Base-by-base conservation (phyloP, 53 echinoderm and acorn worm species). In the Temnopleurus reevesii region DNA sequence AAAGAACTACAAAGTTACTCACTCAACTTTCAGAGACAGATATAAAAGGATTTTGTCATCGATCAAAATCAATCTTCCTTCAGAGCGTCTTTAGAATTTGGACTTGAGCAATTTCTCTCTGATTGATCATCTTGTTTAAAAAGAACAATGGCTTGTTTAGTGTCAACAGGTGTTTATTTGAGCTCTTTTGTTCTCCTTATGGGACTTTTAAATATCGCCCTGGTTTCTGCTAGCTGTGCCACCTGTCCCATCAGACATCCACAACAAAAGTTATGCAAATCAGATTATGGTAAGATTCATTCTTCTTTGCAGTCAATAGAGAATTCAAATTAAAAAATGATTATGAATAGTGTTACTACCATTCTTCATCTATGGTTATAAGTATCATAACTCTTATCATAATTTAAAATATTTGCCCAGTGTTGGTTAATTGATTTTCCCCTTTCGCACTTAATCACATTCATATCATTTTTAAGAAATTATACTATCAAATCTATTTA, bases 251-350 rank as follows among this genome's bases (percentile, higher is more conserved):
- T 87, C 44, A 60, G 45, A 12, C 91, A 91, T 63, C 91, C 91
- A 28, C 91, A 91, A 51, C 91, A 91, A 35, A 91, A 87, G 88
- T 91, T 91, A 55, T 91, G 91, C 34, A 26, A 87, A n/a, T 41
- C 86, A 46, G 53, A 6, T 23, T 61, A 81, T 60, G 91, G 91
- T 91, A 81, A 86, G 92, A 21, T 47, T 53, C 23, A 66, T 55
- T 56, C 3, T 9, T 36, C 13, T 64, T 64, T 59, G 33, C 29
- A 12, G 3, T 1, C 29, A 63, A 63, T 0, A 24, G 27, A 58
- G n/a, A n/a, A n/a, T n/a, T n/a, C n/a, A n/a, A n/a, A n/a, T n/a
- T n/a, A n/a, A n/a, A n/a, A n/a, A n/a, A n/a, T n/a, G n/a, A n/a
- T n/a, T n/a, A n/a, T n/a, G n/a, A n/a, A n/a, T n/a, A n/a, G n/a